phyloP scores from a whole-genome alignment of 1,140 invertebrate genomes.

The Aphis gossypii region DNA sequence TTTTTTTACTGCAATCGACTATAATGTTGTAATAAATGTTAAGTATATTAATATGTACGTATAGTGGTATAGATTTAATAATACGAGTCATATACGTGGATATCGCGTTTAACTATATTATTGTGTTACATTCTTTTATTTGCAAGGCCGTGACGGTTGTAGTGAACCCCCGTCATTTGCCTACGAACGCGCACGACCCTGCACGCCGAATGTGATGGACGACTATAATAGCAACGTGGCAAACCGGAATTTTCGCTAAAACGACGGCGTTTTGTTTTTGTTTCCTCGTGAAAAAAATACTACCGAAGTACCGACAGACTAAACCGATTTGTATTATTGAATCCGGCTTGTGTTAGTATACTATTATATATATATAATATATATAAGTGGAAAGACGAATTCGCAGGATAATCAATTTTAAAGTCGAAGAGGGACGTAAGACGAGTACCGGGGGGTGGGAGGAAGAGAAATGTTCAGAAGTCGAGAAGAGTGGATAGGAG shows the following conservation, averaged over 20 bases:
- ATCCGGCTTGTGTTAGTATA: background rate
- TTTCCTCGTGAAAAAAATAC: background rate
- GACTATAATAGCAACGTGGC: background rate
- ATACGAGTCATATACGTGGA: too few species aligned
- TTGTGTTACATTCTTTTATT: background rate
- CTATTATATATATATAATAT: background rate
- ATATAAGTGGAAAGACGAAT: slow-evolving; percentile 37
- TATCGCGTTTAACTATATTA: background rate
- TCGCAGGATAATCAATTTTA: slow-evolving; percentile 55
- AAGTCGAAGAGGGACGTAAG: slow-evolving; percentile 30
- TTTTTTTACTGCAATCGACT: too few species aligned
- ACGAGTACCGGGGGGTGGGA: background rate
- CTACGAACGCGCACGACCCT: background rate
- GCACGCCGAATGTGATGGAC: background rate
- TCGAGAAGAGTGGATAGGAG: slow-evolving; percentile 2
- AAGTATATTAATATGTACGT: too few species aligned
- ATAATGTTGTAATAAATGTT: too few species aligned
- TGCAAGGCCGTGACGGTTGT: background rate
- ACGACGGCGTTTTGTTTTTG: background rate
- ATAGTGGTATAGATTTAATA: too few species aligned
- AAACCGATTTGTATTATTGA: slow-evolving; percentile 54
- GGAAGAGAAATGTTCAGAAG: slow-evolving; percentile 29
- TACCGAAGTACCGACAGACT: slow-evolving; percentile 8
- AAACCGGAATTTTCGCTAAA: background rate
- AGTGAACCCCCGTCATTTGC: background rate